Conservation (phyloP, 2,888 invertebrate species). For the Polymixis flavicincta region DNA sequence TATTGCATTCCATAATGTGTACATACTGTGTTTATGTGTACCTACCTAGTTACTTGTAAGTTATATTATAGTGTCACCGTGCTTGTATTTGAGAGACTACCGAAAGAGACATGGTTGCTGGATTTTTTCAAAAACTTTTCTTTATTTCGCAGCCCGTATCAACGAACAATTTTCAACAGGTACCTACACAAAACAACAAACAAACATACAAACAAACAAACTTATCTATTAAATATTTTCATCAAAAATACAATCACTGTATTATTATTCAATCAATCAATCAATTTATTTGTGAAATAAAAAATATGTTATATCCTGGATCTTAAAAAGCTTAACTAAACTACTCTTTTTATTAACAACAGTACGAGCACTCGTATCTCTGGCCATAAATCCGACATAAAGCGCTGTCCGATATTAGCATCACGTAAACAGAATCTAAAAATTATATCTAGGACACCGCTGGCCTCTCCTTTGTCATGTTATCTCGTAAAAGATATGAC, state of each 20-base stretch:
- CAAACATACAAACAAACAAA: no score
- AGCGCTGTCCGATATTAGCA: conserved; percentile 52
- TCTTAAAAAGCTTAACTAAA: background rate
- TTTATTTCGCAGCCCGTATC: background rate
- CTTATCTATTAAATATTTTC: background rate
- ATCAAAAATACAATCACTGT: background rate
- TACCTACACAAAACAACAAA: background rate
- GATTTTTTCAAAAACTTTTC: background rate
- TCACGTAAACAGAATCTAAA: conserved; percentile 57
- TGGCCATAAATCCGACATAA: conserved; percentile 46
- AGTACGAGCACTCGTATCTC: conserved; percentile 17
- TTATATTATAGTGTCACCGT: background rate
- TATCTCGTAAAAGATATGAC: conserved; percentile 55
- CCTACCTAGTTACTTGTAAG: background rate
- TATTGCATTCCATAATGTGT: no score
- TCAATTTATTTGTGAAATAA: no score
- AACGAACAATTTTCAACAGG: background rate
- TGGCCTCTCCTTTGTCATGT: conserved; percentile 42
- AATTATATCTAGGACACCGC: conserved; percentile 35
- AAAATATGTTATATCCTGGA: background rate
- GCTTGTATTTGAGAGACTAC: background rate
- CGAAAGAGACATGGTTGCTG: background rate
- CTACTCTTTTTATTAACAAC: conserved; percentile 16
- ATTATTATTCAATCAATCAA: no score
- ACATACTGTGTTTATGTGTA: no score